These are phyloP conservation scores for Drosophila monieri DNA, from an alignment of 2,888 invertebrate species.

Conservation along the genomic window DNA sequence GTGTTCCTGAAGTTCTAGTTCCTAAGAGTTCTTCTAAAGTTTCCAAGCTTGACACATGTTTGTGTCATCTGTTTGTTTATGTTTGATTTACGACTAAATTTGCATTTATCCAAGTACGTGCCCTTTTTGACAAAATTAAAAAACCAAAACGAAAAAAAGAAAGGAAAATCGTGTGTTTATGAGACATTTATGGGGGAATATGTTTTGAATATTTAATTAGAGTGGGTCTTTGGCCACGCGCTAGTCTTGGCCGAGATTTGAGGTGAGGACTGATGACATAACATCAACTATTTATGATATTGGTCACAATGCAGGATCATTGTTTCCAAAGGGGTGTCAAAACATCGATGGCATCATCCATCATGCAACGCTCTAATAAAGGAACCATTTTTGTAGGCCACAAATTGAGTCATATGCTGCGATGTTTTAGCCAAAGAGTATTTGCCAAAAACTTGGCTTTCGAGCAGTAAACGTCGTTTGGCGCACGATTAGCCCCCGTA, in stretches of 20 bases:
- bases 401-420: constrained; percentile 67
- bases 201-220: constrained; percentile 69
- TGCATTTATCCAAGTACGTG: constrained; percentile 59
- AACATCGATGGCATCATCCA: background rate
- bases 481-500: constrained; percentile 74
- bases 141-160: constrained; percentile 16
- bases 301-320: constrained; percentile 19
- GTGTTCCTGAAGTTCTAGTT: background rate
- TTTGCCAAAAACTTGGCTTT: constrained; percentile 28
- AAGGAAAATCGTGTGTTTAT: constrained; percentile 51
- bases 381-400: background rate
- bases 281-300: background rate
- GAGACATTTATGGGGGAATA: constrained; percentile 69
- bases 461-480: constrained; percentile 15
- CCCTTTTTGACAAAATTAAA: constrained; percentile 48
- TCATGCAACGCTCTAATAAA: background rate
- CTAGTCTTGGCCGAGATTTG: constrained; percentile 13
- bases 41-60: background rate
- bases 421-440: constrained; percentile 27
- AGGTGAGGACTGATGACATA: constrained; percentile 6
- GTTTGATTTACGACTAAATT: constrained; percentile 64
- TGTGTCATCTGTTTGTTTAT: constrained; percentile 42
- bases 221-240: constrained; percentile 46
- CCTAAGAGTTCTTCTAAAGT: background rate
- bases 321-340: constrained; percentile 14